Evolutionary conservation across 2,797 vertebrate genomes (phyloP).

Genomic region (Natrix natrix): DNA sequence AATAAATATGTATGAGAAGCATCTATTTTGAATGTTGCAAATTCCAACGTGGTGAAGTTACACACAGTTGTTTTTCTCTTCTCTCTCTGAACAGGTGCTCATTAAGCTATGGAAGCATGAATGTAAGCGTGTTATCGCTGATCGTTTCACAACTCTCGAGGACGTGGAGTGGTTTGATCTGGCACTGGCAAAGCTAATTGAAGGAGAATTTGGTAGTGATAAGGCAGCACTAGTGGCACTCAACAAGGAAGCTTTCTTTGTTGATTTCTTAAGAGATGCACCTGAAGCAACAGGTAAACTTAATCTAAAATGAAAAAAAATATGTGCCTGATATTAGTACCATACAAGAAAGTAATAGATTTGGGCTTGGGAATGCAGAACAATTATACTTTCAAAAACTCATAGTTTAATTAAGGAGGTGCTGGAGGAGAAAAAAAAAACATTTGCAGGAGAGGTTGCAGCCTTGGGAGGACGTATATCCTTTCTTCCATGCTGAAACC

Average conservation of each 20-base stretch:
- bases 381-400: not conserved
- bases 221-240: constrained; percentile 65
- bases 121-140: constrained; percentile 91
- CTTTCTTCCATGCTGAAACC: not conserved
- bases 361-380: not conserved
- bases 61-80: accelerated
- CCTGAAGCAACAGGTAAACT: constrained; percentile 84
- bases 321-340: not conserved
- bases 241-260: constrained; percentile 82
- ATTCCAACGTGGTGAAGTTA: not conserved
- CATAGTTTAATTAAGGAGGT: not conserved
- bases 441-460: not conserved
- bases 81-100: constrained; percentile 71
- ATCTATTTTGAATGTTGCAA: not conserved
- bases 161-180: constrained; percentile 89
- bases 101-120: constrained; percentile 94
- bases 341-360: not conserved
- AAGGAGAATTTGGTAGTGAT: constrained; percentile 76
- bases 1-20: not conserved
- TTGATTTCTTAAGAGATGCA: constrained; percentile 89
- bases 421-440: not conserved
- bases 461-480: not conserved
- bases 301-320: not conserved
- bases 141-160: constrained; percentile 84
- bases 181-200: constrained; percentile 75